Evolutionary conservation across 2,113 vertebrate species (phyloP).

Genomic region (Irena cyanogastra): DNA sequence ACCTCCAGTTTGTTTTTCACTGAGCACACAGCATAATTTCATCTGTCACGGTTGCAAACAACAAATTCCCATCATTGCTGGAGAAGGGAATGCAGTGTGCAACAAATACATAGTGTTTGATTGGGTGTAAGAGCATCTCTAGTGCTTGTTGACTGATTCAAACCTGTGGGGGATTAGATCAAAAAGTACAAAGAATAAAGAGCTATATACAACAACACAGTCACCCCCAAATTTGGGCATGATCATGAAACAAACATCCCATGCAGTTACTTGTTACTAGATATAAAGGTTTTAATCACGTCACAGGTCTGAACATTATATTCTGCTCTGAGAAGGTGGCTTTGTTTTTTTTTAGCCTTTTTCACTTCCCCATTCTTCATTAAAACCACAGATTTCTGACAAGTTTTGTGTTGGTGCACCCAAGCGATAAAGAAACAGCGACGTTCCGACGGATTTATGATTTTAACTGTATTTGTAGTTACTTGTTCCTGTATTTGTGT

Average conservation of each 20-base stretch:
- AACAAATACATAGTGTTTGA: neutral
- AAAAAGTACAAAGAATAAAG: neutral
- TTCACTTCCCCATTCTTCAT: neutral
- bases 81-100: neutral
- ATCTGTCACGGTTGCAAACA: neutral
- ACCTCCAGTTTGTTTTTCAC: neutral
- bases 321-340: neutral
- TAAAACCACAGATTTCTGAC: neutral
- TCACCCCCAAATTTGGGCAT: neutral
- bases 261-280: neutral
- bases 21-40: neutral
- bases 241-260: neutral
- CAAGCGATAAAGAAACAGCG: neutral
- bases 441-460: neutral
- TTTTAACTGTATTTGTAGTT: neutral
- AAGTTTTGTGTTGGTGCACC: neutral
- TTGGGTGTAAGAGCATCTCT: neutral
- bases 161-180: neutral
- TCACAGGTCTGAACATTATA: neutral
- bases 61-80: neutral
- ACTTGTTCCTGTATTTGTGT: neutral
- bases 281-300: neutral
- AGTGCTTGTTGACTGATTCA: neutral
- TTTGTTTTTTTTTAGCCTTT: neutral
- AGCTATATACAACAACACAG: neutral